Conservation (phyloP, 2,113 vertebrate genomes). For the Brachyhypopomus gauderio region DNA sequence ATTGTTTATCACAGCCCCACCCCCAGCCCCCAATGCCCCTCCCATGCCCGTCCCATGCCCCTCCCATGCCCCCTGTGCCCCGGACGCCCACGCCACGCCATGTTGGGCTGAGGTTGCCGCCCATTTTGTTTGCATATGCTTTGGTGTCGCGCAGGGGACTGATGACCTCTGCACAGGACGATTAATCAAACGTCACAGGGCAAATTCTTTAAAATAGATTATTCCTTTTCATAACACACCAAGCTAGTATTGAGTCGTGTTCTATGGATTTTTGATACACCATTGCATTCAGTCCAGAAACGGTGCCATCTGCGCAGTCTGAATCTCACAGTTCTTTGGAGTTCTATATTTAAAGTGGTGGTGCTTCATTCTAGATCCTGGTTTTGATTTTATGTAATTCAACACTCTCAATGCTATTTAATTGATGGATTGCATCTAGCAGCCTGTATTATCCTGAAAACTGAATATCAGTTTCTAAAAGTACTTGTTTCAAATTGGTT, state of each 20-base stretch:
- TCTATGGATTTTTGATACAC: conserved; percentile 25
- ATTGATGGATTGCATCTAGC: background rate
- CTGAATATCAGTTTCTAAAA: background rate
- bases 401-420: background rate
- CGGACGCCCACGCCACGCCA: conserved; percentile 48
- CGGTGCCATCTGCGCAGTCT: background rate
- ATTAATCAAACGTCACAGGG: conserved; percentile 58
- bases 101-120: conserved; percentile 49
- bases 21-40: conserved; percentile 32
- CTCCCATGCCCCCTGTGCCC: conserved; percentile 50
- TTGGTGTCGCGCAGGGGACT: conserved; percentile 51
- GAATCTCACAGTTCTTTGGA: background rate
- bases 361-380: background rate
- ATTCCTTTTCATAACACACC: conserved; percentile 46
- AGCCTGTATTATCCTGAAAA: background rate
- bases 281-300: background rate
- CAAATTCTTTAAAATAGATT: conserved; percentile 52
- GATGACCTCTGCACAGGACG: conserved; percentile 54
- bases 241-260: background rate
- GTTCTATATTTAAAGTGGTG: background rate
- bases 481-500: background rate
- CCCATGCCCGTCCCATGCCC: conserved; percentile 39
- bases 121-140: conserved; percentile 51
- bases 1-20: conserved; percentile 29
- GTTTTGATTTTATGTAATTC: background rate